These are phyloP conservation scores for Rhagoletis pomonella DNA, from an alignment of 1,140 invertebrate genomes.

Conservation along the genomic window DNA sequence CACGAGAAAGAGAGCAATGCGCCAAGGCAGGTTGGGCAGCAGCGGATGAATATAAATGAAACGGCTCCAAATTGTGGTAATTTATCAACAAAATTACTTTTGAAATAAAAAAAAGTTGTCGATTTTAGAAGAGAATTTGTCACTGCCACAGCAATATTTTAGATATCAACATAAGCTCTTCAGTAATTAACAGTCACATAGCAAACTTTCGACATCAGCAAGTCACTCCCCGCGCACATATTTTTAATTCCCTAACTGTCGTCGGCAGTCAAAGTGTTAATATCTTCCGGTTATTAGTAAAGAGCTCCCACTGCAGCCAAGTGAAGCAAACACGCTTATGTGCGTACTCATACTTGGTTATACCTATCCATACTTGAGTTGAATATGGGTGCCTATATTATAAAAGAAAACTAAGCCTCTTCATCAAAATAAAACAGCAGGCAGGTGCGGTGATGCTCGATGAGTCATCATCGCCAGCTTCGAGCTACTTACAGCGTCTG, in stretches of 20 bases:
- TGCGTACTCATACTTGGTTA: not conserved
- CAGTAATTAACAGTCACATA: not conserved
- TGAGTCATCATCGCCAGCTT: not conserved
- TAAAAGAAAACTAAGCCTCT: not conserved
- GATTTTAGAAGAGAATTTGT: not conserved
- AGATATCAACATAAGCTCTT: no score
- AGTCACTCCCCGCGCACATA: not conserved
- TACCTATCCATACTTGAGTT: not conserved
- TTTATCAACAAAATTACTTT: not conserved
- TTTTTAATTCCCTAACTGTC: not conserved
- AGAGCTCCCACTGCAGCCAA: slow-evolving; percentile 55
- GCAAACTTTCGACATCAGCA: not conserved
- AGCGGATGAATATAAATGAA: not conserved
- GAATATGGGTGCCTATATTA: not conserved
- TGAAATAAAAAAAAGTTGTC: not conserved
- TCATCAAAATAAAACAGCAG: not conserved
- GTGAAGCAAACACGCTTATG: not conserved
- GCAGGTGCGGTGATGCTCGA: not conserved
- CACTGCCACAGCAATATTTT: no score
- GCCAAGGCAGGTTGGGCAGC: not conserved
- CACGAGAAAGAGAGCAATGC: not conserved
- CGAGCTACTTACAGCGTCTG: not conserved
- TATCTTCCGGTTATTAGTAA: slow-evolving; percentile 71
- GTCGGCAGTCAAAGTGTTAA: slow-evolving; percentile 64
- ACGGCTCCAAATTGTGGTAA: not conserved